Base-by-base conservation (phyloP, 2,113 vertebrate genomes). In the Tursiops truncatus region DNA sequence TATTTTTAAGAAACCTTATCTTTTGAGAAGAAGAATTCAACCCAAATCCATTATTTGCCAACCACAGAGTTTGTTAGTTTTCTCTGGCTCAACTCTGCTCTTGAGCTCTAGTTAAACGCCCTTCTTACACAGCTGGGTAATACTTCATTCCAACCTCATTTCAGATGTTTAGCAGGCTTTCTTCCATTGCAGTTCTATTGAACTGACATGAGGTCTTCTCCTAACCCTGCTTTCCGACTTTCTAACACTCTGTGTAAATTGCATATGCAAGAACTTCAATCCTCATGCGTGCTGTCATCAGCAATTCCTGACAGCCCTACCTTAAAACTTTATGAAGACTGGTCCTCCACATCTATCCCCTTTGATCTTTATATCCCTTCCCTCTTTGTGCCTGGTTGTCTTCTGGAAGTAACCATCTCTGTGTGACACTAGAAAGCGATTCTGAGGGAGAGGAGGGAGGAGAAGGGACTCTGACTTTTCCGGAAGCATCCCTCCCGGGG, bases 21-120 rank as follows among this genome's bases (percentile, higher is more conserved):
- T 97, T 92, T 31, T 82, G 41, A 94, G 90, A 71, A 41, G 44
- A 20, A 89, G 38, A 80, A 41, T 93, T 95, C 21, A 92, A 89
- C 82, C 36, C 53, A 87, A 73, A 80, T 6, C 38, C 25, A 47
- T 1, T 62, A 77, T 77, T 89, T 95, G 28, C 41, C 91, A 94
- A n/a, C 53, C 2, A 36, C 4, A 53, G 36, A 36, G 20, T 79
- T 56, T 56, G 18, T 89, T 20, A 58, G 70, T 77, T 36, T 71
- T 62, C 58, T 13, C 83, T 20, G 18, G 36, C 26, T 82, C 53
- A 86, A 11, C 44, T 89, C 47, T 74, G 23, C 41, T 50, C n/a
- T 79, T 33, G 65, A 14, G 47, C n/a, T 50, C 73, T 74, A 82
- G 62, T 31, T 92, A 60, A 95, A 97, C 79, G 4, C 20, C 53